Evolutionary conservation across 2,888 invertebrate genomes (phyloP).

Genomic region (Drosophila suboccidentalis): DNA sequence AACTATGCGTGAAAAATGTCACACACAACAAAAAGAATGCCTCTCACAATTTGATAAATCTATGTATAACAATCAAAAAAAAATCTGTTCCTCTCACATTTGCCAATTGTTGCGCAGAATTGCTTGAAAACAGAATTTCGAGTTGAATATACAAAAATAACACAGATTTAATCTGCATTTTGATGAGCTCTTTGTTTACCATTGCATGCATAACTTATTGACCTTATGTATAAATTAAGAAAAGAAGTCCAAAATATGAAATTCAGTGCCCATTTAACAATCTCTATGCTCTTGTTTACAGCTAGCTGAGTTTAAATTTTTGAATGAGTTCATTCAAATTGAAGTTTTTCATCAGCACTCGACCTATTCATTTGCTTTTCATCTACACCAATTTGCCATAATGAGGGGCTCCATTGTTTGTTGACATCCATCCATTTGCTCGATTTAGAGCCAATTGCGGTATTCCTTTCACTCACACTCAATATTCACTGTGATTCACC

Average conservation of each 20-base stretch:
- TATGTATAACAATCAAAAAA: constrained; percentile 17
- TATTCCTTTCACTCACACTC: not conserved
- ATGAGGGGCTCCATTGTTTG: not conserved
- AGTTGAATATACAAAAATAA: constrained; percentile 29
- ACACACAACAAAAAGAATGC: constrained; percentile 22
- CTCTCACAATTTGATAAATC: constrained; percentile 52
- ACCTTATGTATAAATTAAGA: constrained; percentile 5
- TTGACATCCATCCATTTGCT: not conserved
- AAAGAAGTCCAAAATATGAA: not conserved
- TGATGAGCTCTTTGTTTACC: constrained; percentile 36
- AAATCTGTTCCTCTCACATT: constrained; percentile 34
- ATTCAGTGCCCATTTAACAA: not conserved
- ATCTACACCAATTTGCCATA: not conserved
- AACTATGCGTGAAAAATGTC: constrained; percentile 55
- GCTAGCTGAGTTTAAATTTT: not conserved
- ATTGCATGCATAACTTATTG: constrained; percentile 9
- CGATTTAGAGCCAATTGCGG: not conserved
- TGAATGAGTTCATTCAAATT: constrained; percentile 2
- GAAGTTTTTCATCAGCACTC: not conserved
- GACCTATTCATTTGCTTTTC: not conserved
- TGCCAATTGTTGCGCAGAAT: constrained; percentile 60
- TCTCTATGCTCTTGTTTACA: not conserved
- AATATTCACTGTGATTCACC: not conserved
- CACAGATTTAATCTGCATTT: constrained; percentile 65
- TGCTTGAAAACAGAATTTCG: constrained; percentile 40